Conservation (phyloP, 2,113 vertebrate genomes). For the Upupa epops region DNA sequence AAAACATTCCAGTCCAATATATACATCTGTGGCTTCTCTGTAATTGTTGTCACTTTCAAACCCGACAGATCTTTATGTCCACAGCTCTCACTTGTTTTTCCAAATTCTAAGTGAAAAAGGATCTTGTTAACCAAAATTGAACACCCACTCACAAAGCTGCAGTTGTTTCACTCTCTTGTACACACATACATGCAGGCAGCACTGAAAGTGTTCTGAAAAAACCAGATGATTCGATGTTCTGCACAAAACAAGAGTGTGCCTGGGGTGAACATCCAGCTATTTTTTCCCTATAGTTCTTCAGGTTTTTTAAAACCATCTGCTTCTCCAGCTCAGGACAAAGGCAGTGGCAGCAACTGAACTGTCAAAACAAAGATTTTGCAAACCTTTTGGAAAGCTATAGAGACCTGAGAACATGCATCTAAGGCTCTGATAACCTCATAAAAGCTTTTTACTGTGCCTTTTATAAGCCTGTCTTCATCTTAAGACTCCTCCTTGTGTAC, state of each 20-base stretch:
- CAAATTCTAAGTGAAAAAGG: background rate
- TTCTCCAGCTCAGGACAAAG: background rate
- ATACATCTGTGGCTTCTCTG: background rate
- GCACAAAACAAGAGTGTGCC: background rate
- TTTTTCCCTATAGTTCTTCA: background rate
- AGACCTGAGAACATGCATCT: background rate
- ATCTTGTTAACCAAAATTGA: constrained; percentile 13
- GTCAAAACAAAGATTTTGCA: background rate
- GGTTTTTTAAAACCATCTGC: background rate
- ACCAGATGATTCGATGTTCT: background rate
- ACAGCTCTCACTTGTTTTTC: background rate
- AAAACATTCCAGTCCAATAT: background rate
- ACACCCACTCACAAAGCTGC: background rate
- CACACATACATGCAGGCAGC: background rate
- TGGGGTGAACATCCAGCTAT: background rate
- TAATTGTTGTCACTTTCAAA: background rate
- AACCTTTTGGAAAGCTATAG: background rate
- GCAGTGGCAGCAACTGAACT: background rate
- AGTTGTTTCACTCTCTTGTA: background rate
- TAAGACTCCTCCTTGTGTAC: background rate
- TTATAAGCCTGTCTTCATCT: background rate
- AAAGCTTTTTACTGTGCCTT: background rate
- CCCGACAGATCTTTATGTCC: background rate
- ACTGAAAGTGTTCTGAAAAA: background rate
- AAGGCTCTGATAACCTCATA: background rate